Conservation (phyloP, 2,888 invertebrate genomes). For the Drosophila neonasuta region DNA sequence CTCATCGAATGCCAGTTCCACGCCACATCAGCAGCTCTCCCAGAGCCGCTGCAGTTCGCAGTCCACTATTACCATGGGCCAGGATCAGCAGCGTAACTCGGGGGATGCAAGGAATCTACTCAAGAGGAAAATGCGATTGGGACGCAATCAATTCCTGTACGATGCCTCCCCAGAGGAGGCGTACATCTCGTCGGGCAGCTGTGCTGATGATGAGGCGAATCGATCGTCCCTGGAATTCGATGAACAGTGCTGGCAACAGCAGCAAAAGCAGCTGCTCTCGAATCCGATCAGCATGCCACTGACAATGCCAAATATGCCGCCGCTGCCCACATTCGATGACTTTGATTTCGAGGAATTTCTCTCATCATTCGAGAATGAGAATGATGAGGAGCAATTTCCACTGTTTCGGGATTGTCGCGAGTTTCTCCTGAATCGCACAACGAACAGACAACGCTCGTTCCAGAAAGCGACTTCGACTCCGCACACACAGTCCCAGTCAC, state of each 20-base stretch:
- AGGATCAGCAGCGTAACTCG: slow-evolving; percentile 70
- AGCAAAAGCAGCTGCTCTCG: slow-evolving; percentile 76
- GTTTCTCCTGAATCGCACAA: slow-evolving; percentile 80
- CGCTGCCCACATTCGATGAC: slow-evolving; percentile 84
- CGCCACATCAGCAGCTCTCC: slow-evolving; percentile 50
- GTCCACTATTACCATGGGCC: slow-evolving; percentile 58
- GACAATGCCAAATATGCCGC: slow-evolving; percentile 62
- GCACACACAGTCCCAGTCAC: slow-evolving; percentile 38
- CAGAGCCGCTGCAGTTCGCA: slow-evolving; percentile 67
- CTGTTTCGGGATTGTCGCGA: slow-evolving; percentile 83
- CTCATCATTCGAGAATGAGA: slow-evolving; percentile 86
- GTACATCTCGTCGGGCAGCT: slow-evolving; percentile 64
- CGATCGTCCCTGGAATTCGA: slow-evolving; percentile 76
- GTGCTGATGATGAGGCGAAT: slow-evolving; percentile 79
- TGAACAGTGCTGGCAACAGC: slow-evolving; percentile 66
- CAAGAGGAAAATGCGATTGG: slow-evolving; percentile 81
- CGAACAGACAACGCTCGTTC: slow-evolving; percentile 78
- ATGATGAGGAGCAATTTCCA: slow-evolving; percentile 83
- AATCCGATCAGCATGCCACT: slow-evolving; percentile 63
- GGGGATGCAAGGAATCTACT: slow-evolving; percentile 76
- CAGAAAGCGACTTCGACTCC: slow-evolving; percentile 71
- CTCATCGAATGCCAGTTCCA: slow-evolving; percentile 68
- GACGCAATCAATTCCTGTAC: slow-evolving; percentile 82
- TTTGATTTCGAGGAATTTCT: slow-evolving; percentile 87
- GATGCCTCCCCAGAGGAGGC: slow-evolving; percentile 81